Evolutionary conservation across 2,888 invertebrate genomes (phyloP).

Genomic region (Metallyticus violacea): DNA sequence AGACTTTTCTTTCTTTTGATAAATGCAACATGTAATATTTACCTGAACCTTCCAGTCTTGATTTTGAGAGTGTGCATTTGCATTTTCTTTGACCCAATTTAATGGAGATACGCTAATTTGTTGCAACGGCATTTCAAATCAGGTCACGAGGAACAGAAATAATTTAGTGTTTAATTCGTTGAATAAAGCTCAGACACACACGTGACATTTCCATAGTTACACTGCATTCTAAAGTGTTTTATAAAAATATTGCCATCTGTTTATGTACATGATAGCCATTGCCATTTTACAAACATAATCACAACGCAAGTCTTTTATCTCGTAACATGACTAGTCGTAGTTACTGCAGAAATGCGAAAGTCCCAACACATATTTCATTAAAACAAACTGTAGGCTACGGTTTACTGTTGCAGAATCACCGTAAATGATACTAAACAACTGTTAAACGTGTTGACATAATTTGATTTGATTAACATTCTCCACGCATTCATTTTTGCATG

Average conservation of each 20-base stretch:
- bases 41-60: constrained; percentile 28
- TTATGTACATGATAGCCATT: neutral
- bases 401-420: neutral
- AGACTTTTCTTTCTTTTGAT: neutral
- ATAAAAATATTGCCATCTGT: neutral
- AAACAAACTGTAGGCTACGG: neutral
- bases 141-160: neutral
- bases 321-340: neutral
- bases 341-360: neutral
- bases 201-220: neutral
- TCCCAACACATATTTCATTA: neutral
- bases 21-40: neutral
- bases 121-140: constrained; percentile 30
- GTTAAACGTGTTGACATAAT: neutral
- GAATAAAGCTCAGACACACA: neutral
- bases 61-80: constrained; percentile 13
- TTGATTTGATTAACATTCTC: neutral
- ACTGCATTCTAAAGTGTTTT: neutral
- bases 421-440: neutral
- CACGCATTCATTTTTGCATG: neutral
- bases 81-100: constrained; percentile 29
- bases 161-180: neutral
- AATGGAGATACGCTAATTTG: constrained; percentile 32
- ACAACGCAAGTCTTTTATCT: neutral
- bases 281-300: neutral